Percentiles rank a stretch among this genome's conserved stretches.
Conservation (phyloP, 1,140 invertebrate genomes). For the Maniola jurtina region DNA sequence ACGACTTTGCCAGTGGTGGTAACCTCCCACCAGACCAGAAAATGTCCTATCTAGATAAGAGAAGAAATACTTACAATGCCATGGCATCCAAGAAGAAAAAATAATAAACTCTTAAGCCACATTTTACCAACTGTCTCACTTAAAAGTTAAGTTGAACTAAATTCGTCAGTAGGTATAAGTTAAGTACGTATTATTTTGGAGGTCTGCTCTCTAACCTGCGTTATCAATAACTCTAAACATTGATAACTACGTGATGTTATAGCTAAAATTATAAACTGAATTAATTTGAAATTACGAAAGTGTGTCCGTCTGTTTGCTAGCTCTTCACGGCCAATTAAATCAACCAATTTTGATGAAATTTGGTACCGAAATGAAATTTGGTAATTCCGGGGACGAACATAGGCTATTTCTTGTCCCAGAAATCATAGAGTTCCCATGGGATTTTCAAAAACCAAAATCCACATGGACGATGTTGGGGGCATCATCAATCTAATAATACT, state of each 20-base stretch:
- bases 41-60: background rate
- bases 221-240: constrained; percentile 26
- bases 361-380: no score
- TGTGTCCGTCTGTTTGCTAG: no score
- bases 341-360: no score
- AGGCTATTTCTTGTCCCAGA: no score
- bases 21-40: no score
- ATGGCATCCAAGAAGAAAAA: constrained; percentile 41
- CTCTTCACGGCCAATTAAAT: no score
- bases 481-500: no score
- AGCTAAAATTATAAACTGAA: background rate
- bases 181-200: constrained; percentile 37
- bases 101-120: constrained; percentile 47
- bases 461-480: no score
- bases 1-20: background rate
- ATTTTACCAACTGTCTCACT: constrained; percentile 35
- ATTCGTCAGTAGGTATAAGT: constrained; percentile 31
- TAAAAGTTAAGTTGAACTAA: constrained; percentile 13
- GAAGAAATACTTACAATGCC: constrained; percentile 42
- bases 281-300: no score
- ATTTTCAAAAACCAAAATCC: no score
- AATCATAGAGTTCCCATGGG: no score
- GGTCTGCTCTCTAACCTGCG: constrained; percentile 29
- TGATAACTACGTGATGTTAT: background rate
- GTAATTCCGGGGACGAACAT: no score